phyloP scores from a whole-genome alignment of 2,888 invertebrate species.

The Oscheius sp. region DNA sequence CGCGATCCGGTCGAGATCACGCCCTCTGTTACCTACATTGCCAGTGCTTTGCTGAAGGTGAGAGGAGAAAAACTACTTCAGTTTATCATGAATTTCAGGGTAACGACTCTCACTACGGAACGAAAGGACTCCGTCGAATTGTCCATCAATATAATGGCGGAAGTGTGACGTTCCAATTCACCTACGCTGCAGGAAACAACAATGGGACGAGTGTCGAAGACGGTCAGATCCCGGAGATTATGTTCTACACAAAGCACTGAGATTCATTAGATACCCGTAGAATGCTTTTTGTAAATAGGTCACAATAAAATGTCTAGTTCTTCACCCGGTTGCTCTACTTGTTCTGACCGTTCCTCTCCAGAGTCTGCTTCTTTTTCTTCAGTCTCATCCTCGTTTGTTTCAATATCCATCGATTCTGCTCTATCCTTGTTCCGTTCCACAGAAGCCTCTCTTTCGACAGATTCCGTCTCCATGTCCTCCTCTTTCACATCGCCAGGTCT shows the following conservation, averaged over 20 bases:
- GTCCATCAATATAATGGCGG: constrained; percentile 77
- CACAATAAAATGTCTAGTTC: background rate
- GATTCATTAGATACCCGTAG: background rate
- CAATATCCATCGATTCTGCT: background rate
- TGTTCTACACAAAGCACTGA: constrained; percentile 78
- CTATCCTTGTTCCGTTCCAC: background rate
- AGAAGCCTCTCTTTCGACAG: background rate
- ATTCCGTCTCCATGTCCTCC: background rate
- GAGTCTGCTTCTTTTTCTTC: background rate
- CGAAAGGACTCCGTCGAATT: constrained; percentile 83
- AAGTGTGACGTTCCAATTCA: constrained; percentile 78
- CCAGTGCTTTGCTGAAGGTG: constrained; percentile 79
- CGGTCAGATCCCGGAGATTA: constrained; percentile 88
- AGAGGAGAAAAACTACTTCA: background rate
- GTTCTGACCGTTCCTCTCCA: background rate
- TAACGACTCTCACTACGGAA: constrained; percentile 88
- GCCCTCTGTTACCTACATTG: constrained; percentile 84
- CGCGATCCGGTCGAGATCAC: constrained; percentile 83
- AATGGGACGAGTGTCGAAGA: constrained; percentile 84
- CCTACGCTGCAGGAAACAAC: constrained; percentile 87
- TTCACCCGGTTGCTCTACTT: background rate
- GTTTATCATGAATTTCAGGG: constrained; percentile 78
- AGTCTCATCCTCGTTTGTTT: background rate
- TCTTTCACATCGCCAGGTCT: background rate
- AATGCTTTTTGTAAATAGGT: background rate